Conservation (phyloP, 2,888 invertebrate species). For the Leucania comma region DNA sequence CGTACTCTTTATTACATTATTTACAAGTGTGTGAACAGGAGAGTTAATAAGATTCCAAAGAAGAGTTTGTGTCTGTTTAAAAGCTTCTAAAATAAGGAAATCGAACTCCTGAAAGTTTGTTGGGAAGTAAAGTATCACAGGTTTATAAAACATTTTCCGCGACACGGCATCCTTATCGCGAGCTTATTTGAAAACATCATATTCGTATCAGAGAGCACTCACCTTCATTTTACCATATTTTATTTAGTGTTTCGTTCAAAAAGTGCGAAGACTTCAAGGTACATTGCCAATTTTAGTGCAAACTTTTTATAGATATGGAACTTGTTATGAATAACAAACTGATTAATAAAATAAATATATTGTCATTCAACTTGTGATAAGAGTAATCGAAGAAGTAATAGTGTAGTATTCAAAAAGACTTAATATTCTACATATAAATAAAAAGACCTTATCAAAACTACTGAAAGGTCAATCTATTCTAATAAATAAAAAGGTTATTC, state of each 20-base stretch:
- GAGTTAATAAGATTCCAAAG: slow-evolving; percentile 49
- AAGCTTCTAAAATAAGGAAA: slow-evolving; percentile 63
- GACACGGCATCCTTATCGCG: slow-evolving; percentile 55
- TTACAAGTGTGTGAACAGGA: slow-evolving; percentile 46
- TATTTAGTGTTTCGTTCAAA: slow-evolving; percentile 41
- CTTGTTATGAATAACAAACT: neutral
- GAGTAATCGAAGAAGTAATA: too few relatives aligned
- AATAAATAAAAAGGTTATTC: neutral
- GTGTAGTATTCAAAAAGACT: neutral
- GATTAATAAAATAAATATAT: neutral
- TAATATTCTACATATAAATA: neutral
- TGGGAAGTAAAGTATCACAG: slow-evolving; percentile 61
- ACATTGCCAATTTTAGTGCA: slow-evolving; percentile 14
- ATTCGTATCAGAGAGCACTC: slow-evolving; percentile 58
- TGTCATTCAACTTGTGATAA: neutral
- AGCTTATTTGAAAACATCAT: slow-evolving; percentile 64
- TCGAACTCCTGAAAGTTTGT: slow-evolving; percentile 61
- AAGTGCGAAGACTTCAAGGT: slow-evolving; percentile 31
- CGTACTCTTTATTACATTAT: slow-evolving; percentile 43
- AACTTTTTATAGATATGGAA: neutral
- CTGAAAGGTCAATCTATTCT: neutral
- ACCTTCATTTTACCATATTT: slow-evolving; percentile 54
- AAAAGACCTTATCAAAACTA: too few relatives aligned
- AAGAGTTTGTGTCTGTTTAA: slow-evolving; percentile 57
- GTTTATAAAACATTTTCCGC: slow-evolving; percentile 62